phyloP scores from a whole-genome alignment of 2,888 invertebrate genomes.

The Thysanoteuthis rhombus region DNA sequence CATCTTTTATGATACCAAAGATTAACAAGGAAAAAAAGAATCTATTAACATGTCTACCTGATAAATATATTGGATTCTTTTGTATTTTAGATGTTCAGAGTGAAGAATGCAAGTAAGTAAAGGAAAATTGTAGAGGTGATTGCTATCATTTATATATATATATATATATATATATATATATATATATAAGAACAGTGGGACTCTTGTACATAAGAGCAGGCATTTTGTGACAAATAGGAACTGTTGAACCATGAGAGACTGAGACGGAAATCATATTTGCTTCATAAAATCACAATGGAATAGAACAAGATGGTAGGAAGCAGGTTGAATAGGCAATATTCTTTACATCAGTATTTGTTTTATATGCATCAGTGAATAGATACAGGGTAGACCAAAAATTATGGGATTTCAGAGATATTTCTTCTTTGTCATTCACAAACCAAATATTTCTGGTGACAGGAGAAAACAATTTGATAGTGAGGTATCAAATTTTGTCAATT shows the following conservation, averaged over 20 bases:
- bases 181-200: neutral
- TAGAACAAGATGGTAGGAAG: neutral
- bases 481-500: too few species aligned
- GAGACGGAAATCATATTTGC: neutral
- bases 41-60: neutral
- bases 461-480: too few species aligned
- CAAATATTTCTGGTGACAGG: too few species aligned
- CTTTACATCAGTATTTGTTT: neutral
- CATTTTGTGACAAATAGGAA: neutral
- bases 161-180: neutral
- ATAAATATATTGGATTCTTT: neutral
- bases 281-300: neutral
- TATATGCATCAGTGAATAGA: neutral
- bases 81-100: neutral
- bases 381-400: too few species aligned
- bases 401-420: too few species aligned
- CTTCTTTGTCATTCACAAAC: too few species aligned
- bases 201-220: neutral
- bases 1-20: neutral
- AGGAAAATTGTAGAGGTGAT: neutral
- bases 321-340: neutral
- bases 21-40: neutral
- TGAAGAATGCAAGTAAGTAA: neutral
- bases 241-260: neutral
- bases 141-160: neutral